Evolutionary conservation across 2,113 vertebrate species (phyloP).

Genomic region (Bagarius yarrelli): DNA sequence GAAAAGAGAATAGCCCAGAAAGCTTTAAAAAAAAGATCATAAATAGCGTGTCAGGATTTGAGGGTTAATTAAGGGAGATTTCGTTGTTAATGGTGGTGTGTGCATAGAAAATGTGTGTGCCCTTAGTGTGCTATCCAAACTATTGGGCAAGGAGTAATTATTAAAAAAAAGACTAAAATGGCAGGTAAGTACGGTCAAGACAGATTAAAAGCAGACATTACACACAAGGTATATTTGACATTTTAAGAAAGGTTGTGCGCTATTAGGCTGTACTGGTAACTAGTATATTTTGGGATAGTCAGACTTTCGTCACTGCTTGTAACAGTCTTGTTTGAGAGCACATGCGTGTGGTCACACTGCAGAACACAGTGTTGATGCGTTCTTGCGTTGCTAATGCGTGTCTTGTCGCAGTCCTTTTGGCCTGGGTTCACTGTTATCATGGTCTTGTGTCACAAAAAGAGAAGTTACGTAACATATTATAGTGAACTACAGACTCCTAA

Average conservation of each 20-base stretch:
- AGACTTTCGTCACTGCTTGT: not conserved
- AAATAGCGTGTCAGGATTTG: not conserved
- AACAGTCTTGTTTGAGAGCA: conserved; percentile 4
- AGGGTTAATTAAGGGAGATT: not conserved
- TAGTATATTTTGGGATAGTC: not conserved
- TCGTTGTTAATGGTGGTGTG: not conserved
- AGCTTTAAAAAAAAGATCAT: not conserved
- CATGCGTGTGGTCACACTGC: not conserved
- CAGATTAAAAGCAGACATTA: not conserved
- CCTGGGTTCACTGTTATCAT: conserved; percentile 8
- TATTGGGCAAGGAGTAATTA: not conserved
- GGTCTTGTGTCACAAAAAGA: conserved; percentile 4
- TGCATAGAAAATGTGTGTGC: not conserved
- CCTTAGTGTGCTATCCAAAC: not conserved
- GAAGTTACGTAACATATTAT: not conserved
- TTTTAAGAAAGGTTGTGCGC: not conserved
- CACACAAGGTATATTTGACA: not conserved
- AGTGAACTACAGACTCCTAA: not conserved
- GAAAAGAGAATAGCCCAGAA: too few relatives aligned
- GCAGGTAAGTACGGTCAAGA: not conserved
- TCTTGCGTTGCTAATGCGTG: not conserved
- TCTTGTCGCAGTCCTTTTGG: conserved; percentile 12
- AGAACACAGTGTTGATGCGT: not conserved
- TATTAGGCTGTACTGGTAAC: too few relatives aligned
- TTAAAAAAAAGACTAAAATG: not conserved